Base-by-base conservation (phyloP, 2,113 vertebrate species). In the Stigmatopora argus region DNA sequence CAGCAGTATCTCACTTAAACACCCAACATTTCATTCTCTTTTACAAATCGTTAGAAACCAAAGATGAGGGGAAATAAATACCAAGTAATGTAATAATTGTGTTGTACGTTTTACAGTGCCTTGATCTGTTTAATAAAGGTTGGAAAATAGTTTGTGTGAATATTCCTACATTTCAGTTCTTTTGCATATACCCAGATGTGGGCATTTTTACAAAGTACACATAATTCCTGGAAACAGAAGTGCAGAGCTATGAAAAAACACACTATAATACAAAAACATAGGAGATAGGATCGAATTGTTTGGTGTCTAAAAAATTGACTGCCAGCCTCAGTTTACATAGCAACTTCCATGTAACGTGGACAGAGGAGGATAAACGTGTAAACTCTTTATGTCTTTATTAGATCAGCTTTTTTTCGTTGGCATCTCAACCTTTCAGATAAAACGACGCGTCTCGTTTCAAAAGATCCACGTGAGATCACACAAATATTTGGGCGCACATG, bases 91-190 rank as follows among this genome's bases (percentile, higher is more conserved):
- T 44, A 70, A 62, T 17, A 71, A 46, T 63, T 47, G 34, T 31
- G 26, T 31, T 31, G 26, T 31, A 31, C 3, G 26, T 70, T 70
- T 58, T 62, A 67, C 60, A 49, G 11, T 81, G 55, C 67, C 69
- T 31, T 61, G 60, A 35, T 77, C 78, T 68, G 73, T 41, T 74
- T 66, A 87, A 85, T 85, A 81, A 87, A 85, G 56, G 5, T 72
- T 35, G 34, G 48, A 64, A 46, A 18, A n/a, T 1, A n/a, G 23
- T 49, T 35, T 26, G 10, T 51, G 18, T 51, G 8, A n/a, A 12
- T 38, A 38, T 10, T 13, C 47, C 9, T 26, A 26, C 1, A 15
- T 31, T 55, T 31, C 52, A 7, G 21, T 31, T 11, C 1, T n/a
- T 21, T 52, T 52, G 21, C 19, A 52, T 31, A 47, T 47, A 2